Percentiles rank a stretch among this genome's conserved stretches.
These are phyloP conservation scores for Coreius guichenoti DNA, from an alignment of 2,797 vertebrate genomes.

Conservation along the genomic window DNA sequence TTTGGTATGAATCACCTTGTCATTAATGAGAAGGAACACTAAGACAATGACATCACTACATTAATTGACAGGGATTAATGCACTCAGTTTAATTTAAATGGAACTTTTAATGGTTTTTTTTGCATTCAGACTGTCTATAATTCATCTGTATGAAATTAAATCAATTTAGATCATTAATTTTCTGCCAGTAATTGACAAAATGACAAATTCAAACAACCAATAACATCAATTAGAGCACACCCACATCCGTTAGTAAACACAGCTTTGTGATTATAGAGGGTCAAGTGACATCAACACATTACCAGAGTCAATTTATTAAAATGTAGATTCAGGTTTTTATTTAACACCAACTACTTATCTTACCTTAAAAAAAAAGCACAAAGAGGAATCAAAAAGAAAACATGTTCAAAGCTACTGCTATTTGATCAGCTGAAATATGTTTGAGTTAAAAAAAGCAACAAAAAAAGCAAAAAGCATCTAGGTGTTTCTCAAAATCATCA, in stretches of 20 bases:
- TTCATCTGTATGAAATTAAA: slow-evolving; percentile 49
- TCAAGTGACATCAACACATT: slow-evolving; percentile 53
- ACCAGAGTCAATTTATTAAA: slow-evolving; percentile 47
- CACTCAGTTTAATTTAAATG: slow-evolving; percentile 53
- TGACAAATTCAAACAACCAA: slow-evolving; percentile 65
- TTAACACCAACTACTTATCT: slow-evolving; percentile 29
- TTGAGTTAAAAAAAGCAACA: not conserved
- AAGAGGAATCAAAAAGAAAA: slow-evolving; percentile 15
- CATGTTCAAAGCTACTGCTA: not conserved
- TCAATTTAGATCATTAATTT: slow-evolving; percentile 67
- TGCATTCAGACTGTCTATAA: slow-evolving; percentile 36
- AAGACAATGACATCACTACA: slow-evolving; percentile 28
- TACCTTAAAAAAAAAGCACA: slow-evolving; percentile 7
- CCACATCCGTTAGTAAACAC: slow-evolving; percentile 45
- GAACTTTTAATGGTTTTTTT: slow-evolving; percentile 56
- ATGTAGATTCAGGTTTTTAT: slow-evolving; percentile 29
- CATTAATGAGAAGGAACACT: slow-evolving; percentile 57
- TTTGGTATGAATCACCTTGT: slow-evolving; percentile 71
- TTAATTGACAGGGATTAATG: slow-evolving; percentile 53
- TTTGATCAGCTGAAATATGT: not conserved
- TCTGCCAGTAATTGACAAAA: slow-evolving; percentile 68
- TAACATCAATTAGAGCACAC: slow-evolving; percentile 55
- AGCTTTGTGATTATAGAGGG: slow-evolving; percentile 50
- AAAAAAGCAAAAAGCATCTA: slow-evolving; percentile 1
- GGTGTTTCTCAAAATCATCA: slow-evolving; percentile 3